Evolutionary conservation across 2,888 invertebrate species (phyloP).

Genomic region (Nomada flava): DNA sequence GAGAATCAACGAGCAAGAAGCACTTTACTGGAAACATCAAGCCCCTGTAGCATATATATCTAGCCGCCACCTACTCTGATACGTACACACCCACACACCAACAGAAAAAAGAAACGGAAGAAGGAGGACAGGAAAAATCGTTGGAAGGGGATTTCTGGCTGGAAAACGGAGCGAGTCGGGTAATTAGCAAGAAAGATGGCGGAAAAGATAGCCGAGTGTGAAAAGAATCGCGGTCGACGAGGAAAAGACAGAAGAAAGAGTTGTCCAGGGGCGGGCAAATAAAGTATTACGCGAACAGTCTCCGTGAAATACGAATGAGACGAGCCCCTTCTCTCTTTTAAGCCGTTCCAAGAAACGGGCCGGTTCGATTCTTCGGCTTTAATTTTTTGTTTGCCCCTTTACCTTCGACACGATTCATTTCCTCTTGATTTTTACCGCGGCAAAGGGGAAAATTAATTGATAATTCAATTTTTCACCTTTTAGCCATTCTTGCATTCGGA

Average conservation of each 20-base stretch:
- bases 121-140: background rate
- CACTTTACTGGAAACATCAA: conserved; percentile 15
- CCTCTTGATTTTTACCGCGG: no score
- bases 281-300: conserved; percentile 68
- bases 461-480: no score
- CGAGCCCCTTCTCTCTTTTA: conserved; percentile 19
- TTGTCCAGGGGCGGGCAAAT: conserved; percentile 70
- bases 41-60: background rate
- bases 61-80: background rate
- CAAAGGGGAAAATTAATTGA: no score
- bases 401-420: no score
- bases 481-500: no score
- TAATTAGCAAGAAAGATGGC: conserved; percentile 78
- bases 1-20: conserved; percentile 47
- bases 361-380: background rate
- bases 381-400: conserved; percentile 8
- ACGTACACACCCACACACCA: background rate
- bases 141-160: conserved; percentile 38
- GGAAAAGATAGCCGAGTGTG: conserved; percentile 74
- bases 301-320: conserved; percentile 56
- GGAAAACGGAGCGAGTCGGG: conserved; percentile 75
- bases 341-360: conserved; percentile 11
- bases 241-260: conserved; percentile 38
- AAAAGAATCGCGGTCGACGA: conserved; percentile 73
- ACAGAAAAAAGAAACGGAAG: background rate